phyloP scores from a whole-genome alignment of 2,113 vertebrate species.

The Zeus faber region DNA sequence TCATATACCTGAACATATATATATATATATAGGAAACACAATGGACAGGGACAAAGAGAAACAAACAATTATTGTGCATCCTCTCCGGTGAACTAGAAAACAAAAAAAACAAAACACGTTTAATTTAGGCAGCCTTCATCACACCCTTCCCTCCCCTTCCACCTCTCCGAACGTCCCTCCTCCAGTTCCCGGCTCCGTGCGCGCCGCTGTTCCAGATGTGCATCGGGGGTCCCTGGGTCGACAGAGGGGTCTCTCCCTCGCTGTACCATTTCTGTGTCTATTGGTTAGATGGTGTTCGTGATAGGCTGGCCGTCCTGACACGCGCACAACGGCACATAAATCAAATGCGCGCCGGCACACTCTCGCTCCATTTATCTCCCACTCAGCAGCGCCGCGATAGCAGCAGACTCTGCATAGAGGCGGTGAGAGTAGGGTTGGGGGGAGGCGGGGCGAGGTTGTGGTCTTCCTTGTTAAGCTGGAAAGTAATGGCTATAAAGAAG shows the following conservation, averaged over 20 bases:
- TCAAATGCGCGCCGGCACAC: slow-evolving; percentile 63
- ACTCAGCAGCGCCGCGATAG: slow-evolving; percentile 39
- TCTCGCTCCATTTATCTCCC: slow-evolving; percentile 66
- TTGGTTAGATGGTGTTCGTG: slow-evolving; percentile 73
- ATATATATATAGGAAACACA: background rate
- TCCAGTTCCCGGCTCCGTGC: background rate
- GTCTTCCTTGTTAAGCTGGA: slow-evolving; percentile 56
- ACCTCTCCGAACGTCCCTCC: no score
- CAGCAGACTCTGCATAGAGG: slow-evolving; percentile 58
- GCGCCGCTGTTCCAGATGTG: slow-evolving; percentile 71
- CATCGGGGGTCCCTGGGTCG: slow-evolving; percentile 69
- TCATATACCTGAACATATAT: background rate
- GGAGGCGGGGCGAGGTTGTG: slow-evolving; percentile 39
- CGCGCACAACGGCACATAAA: slow-evolving; percentile 77
- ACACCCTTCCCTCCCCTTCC: background rate
- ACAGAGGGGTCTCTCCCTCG: slow-evolving; percentile 62
- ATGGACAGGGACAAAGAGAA: background rate
- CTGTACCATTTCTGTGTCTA: slow-evolving; percentile 71
- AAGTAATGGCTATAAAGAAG: slow-evolving; percentile 56
- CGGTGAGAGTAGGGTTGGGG: background rate
- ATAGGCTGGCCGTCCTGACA: slow-evolving; percentile 69
- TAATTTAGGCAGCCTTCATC: no score
- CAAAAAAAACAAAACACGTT: background rate
- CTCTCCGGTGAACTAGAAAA: background rate
- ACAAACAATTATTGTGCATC: no score